Conservation (phyloP, 2,888 invertebrate genomes). For the Parnassius smintheus region DNA sequence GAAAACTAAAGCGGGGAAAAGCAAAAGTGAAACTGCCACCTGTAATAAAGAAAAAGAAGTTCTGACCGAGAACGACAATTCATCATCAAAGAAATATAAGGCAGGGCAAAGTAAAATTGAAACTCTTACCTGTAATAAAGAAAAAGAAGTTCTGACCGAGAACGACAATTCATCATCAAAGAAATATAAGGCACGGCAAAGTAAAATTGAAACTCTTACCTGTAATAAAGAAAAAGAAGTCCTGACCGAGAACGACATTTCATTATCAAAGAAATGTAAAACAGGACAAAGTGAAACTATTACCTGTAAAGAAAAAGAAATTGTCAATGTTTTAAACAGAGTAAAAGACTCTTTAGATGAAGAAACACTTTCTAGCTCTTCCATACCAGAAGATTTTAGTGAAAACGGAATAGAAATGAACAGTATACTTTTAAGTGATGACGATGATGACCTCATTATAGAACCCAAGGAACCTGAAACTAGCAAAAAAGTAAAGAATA, state of each 20-base stretch:
- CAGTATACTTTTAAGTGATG: slow-evolving; percentile 26
- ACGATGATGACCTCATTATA: slow-evolving; percentile 21
- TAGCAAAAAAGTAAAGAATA: background rate
- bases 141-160: background rate
- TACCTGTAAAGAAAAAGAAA: background rate
- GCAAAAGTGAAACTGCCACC: background rate
- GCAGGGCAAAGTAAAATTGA: slow-evolving; percentile 3
- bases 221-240: too few species aligned
- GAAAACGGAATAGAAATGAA: background rate
- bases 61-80: slow-evolving; percentile 11
- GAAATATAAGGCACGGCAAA: slow-evolving; percentile 10
- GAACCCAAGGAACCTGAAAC: slow-evolving; percentile 3
- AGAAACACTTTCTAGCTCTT: too few species aligned
- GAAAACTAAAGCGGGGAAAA: slow-evolving; percentile 11
- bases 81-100: slow-evolving; percentile 1
- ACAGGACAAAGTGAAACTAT: background rate
- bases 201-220: too few species aligned
- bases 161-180: slow-evolving; percentile 15
- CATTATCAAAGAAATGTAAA: too few species aligned
- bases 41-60: slow-evolving; percentile 2
- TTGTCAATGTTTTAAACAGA: background rate
- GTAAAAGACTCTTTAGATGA: too few species aligned
- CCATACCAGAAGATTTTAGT: background rate
- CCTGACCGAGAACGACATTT: too few species aligned
- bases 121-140: background rate